phyloP scores from a whole-genome alignment of 2,113 vertebrate genomes.

The Pseudopipra pipra region DNA sequence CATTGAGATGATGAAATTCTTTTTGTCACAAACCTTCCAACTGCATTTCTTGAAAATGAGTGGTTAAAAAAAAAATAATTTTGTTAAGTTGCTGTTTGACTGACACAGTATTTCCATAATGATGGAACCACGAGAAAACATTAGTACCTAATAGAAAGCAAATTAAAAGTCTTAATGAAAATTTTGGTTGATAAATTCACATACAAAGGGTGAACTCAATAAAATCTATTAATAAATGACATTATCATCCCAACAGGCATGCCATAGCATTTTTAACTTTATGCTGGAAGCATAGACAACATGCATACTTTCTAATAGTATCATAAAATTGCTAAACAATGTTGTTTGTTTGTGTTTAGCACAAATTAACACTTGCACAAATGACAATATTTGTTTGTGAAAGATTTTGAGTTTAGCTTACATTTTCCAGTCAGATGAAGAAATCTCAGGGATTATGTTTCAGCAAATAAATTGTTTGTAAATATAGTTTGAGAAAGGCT shows the following conservation, averaged over 20 bases:
- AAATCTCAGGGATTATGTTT: neutral
- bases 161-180: neutral
- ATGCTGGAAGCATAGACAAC: neutral
- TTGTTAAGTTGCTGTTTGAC: neutral
- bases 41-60: neutral
- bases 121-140: neutral
- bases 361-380: neutral
- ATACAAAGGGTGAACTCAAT: neutral
- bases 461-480: neutral
- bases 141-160: neutral
- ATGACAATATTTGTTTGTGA: neutral
- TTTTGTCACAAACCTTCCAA: neutral
- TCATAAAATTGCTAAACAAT: neutral
- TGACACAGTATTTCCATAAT: neutral
- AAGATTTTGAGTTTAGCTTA: neutral
- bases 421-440: neutral
- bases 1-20: neutral
- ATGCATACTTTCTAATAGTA: neutral
- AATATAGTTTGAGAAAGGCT: neutral
- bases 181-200: neutral
- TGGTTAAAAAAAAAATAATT: neutral
- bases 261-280: neutral
- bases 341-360: neutral
- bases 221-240: neutral
- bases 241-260: neutral